Evolutionary conservation across 2,888 invertebrate species (phyloP).

Genomic region (Chalcis sispes): DNA sequence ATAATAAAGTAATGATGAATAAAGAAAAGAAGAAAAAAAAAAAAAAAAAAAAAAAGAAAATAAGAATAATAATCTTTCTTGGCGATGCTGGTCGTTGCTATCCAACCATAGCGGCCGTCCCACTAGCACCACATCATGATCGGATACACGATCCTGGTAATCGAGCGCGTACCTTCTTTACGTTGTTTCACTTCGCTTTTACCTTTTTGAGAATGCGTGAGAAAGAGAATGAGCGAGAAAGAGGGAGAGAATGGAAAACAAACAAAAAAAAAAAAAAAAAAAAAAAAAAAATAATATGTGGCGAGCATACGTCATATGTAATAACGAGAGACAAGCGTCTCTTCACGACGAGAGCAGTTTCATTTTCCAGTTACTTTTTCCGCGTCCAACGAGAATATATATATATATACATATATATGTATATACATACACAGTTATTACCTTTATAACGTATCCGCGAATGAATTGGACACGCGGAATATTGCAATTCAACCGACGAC

Average conservation of each 20-base stretch:
- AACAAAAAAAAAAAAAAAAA: too few species aligned
- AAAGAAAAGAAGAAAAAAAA: conserved; percentile 35
- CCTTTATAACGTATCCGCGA: too few species aligned
- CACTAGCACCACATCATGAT: conserved; percentile 48
- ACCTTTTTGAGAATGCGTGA: conserved; percentile 40
- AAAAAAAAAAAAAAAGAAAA: conserved; percentile 38
- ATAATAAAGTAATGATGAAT: conserved; percentile 12
- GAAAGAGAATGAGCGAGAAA: not conserved
- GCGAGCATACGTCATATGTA: too few species aligned
- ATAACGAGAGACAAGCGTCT: too few species aligned
- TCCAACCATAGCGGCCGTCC: conserved; percentile 73
- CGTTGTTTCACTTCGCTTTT: conserved; percentile 55
- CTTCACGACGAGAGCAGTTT: too few species aligned
- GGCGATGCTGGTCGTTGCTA: conserved; percentile 76
- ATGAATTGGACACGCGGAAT: conserved; percentile 1
- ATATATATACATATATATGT: conserved; percentile 27
- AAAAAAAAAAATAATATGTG: too few species aligned
- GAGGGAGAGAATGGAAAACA: conserved; percentile 1
- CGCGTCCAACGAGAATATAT: conserved; percentile 10
- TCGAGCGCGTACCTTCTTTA: conserved; percentile 53
- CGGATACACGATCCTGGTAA: conserved; percentile 39
- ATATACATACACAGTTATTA: too few species aligned
- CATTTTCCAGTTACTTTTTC: conserved; percentile 23
- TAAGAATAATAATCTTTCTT: conserved; percentile 64
- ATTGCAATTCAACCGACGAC: conserved; percentile 19